These are phyloP conservation scores for Chymomyza procnemis DNA, from an alignment of 2,888 invertebrate genomes.

Conservation along the genomic window DNA sequence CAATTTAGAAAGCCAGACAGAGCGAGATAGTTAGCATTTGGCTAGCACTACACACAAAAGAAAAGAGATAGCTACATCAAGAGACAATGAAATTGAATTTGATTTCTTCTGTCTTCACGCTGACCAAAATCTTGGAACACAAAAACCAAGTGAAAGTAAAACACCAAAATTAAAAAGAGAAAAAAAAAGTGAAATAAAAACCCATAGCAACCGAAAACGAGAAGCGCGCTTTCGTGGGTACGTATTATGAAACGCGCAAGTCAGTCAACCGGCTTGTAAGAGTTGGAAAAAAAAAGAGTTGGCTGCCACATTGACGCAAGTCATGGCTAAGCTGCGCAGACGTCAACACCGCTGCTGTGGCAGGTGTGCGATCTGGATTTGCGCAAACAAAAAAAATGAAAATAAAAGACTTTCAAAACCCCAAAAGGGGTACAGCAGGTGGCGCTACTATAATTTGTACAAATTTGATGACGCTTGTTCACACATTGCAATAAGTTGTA, in stretches of 20 bases:
- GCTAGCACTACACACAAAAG: no score
- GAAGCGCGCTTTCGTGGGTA: constrained; percentile 59
- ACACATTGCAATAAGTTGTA: constrained; percentile 7
- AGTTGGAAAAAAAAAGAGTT: not conserved
- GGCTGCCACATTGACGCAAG: not conserved
- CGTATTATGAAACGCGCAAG: constrained; percentile 66
- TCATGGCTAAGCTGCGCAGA: constrained; percentile 8
- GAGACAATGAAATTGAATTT: not conserved
- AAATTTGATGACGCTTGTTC: constrained; percentile 14
- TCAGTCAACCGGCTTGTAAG: constrained; percentile 51
- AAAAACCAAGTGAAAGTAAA: not conserved
- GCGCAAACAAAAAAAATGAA: not conserved
- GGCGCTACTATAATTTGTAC: not conserved
- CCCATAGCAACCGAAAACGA: not conserved
- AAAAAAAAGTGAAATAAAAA: constrained; percentile 4
- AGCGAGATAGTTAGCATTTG: not conserved
- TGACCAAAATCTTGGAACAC: not conserved
- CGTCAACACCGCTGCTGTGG: constrained; percentile 3
- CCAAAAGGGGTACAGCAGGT: not conserved
- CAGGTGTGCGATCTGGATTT: constrained; percentile 1
- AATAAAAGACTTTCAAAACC: not conserved
- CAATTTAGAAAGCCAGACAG: constrained; percentile 59
- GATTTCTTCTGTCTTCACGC: not conserved
- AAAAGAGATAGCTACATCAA: not conserved
- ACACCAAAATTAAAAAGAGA: not conserved